Evolutionary conservation across 2,113 vertebrate genomes (phyloP).

Genomic region (Laticauda laticaudata): DNA sequence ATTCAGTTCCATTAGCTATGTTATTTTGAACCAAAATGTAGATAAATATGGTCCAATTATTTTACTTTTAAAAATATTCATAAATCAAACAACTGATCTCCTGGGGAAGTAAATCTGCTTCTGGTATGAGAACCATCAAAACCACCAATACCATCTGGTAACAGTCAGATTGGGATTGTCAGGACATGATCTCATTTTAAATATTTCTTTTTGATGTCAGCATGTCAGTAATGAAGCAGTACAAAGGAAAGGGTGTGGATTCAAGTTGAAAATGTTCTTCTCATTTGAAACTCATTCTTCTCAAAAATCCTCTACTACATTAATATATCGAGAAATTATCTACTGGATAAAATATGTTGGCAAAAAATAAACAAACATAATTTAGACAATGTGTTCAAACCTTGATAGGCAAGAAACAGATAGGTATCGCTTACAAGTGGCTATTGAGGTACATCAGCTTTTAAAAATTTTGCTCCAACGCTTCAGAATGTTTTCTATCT

Average conservation of each 20-base stretch:
- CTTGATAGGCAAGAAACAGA: neutral
- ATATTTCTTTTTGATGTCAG: conserved; percentile 25
- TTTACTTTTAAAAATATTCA: conserved; percentile 31
- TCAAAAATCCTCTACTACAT: neutral
- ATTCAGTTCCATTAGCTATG: conserved; percentile 3
- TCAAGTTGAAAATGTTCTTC: conserved; percentile 7
- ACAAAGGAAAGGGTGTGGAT: conserved; percentile 5
- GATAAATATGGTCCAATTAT: conserved; percentile 23
- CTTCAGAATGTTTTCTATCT: neutral
- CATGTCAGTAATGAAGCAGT: conserved; percentile 40
- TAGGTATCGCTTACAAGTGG: neutral
- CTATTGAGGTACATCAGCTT: neutral
- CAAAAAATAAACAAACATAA: neutral
- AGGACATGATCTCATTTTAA: conserved; percentile 52
- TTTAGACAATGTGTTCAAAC: neutral
- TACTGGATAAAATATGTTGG: neutral
- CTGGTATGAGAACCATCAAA: conserved; percentile 18
- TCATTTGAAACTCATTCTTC: neutral
- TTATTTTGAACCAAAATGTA: conserved; percentile 3
- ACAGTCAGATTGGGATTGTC: conserved; percentile 49
- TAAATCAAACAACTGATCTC: conserved; percentile 36
- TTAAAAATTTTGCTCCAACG: neutral
- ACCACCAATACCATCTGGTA: conserved; percentile 51
- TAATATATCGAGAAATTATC: neutral
- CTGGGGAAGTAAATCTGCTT: conserved; percentile 49